phyloP scores from a whole-genome alignment of 2,888 invertebrate genomes.

The Ceratothoa steindachneri region DNA sequence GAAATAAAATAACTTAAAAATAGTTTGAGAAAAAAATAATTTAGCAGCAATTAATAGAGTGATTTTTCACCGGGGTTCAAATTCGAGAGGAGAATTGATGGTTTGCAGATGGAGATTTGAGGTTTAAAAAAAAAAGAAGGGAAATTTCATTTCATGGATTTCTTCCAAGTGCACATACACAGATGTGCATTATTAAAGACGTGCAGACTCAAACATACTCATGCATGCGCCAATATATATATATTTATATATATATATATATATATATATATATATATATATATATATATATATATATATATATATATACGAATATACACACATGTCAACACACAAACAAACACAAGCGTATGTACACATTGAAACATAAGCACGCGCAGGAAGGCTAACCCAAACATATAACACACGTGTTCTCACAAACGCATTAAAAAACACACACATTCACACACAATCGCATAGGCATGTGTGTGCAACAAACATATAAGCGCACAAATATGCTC shows the following conservation, averaged over 20 bases:
- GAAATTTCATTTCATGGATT: no score
- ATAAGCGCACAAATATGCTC: not conserved
- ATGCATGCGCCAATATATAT: not conserved
- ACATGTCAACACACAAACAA: not conserved
- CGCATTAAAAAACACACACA: not conserved
- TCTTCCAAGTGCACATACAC: not conserved
- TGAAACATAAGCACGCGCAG: no score
- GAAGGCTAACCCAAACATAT: no score
- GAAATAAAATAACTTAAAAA: no score
- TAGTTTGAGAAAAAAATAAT: no score
- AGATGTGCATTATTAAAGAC: not conserved
- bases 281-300: not conserved
- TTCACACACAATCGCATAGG: no score
- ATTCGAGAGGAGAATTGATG: no score
- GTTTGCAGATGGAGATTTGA: no score
- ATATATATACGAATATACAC: not conserved
- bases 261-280: not conserved
- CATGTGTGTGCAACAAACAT: no score
- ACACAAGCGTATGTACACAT: not conserved
- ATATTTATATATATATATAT: not conserved
- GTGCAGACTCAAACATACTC: not conserved
- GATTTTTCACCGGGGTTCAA: no score
- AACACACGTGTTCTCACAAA: not conserved
- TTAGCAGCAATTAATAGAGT: no score
- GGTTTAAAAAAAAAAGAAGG: no score